These are phyloP conservation scores for Belonocnema kinseyi DNA, from an alignment of 1,140 invertebrate species.

Conservation along the genomic window DNA sequence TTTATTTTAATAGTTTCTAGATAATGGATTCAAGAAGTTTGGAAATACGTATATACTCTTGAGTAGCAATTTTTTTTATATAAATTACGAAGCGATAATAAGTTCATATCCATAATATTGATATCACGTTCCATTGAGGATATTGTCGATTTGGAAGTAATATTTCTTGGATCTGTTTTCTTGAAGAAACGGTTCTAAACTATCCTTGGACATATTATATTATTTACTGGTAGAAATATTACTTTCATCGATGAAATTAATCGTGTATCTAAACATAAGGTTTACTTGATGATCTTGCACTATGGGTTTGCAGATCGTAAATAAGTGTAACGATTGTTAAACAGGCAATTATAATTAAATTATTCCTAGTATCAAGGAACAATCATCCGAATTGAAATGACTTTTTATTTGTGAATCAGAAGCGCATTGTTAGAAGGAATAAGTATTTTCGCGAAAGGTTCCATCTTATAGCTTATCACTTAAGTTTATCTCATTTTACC, in stretches of 20 bases:
- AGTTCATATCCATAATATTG: constrained; percentile 22
- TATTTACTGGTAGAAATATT: not conserved
- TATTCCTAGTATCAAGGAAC: constrained; percentile 17
- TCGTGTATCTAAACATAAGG: constrained; percentile 12
- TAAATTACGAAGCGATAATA: constrained; percentile 45
- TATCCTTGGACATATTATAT: not conserved
- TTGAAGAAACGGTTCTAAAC: not conserved
- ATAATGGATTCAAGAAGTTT: too few species aligned
- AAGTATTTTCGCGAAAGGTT: constrained; percentile 26
- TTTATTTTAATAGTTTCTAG: too few species aligned
- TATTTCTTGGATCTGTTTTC: not conserved
- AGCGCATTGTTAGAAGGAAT: constrained; percentile 22
- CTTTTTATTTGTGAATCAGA: constrained; percentile 21
- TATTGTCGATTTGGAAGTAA: not conserved
- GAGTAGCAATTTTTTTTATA: not conserved
- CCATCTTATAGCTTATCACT: constrained; percentile 24
- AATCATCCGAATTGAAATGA: constrained; percentile 12
- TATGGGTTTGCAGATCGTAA: not conserved
- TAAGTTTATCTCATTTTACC: constrained; percentile 38
- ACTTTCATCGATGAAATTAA: constrained; percentile 5
- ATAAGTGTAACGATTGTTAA: constrained; percentile 23
- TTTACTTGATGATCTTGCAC: not conserved
- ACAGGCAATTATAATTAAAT: not conserved
- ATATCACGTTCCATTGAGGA: constrained; percentile 25
- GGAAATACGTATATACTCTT: too few species aligned